phyloP scores from a whole-genome alignment of 2,888 invertebrate species.

The Biston stratarius region DNA sequence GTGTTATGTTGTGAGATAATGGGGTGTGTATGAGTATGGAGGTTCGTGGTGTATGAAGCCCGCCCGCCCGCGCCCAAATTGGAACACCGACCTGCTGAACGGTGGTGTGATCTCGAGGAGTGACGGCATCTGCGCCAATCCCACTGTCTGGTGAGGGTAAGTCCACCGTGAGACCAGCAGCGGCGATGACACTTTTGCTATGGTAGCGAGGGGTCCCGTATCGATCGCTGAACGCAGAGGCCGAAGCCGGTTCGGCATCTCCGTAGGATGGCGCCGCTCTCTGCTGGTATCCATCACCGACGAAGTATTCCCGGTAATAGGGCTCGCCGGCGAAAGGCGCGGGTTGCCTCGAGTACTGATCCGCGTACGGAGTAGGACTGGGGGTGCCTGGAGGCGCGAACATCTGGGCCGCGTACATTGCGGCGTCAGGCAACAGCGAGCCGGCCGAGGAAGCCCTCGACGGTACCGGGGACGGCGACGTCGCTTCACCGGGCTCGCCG shows the following conservation, averaged over 20 bases:
- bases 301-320: slow-evolving; percentile 94
- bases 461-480: slow-evolving; percentile 87
- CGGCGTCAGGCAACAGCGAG: slow-evolving; percentile 87
- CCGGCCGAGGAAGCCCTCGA: slow-evolving; percentile 86
- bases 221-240: slow-evolving; percentile 89
- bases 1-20: slow-evolving; percentile 43
- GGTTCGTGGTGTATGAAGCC: slow-evolving; percentile 59
- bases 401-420: slow-evolving; percentile 90
- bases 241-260: slow-evolving; percentile 86
- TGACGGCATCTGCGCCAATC: slow-evolving; percentile 97
- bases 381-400: slow-evolving; percentile 90
- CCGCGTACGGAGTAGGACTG: slow-evolving; percentile 88
- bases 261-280: slow-evolving; percentile 86
- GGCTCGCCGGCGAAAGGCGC: slow-evolving; percentile 90
- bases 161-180: slow-evolving; percentile 95
- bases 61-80: slow-evolving; percentile 79
- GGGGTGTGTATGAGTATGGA: slow-evolving; percentile 50
- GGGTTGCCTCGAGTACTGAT: slow-evolving; percentile 81
- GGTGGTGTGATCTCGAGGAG: slow-evolving; percentile 95
- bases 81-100: slow-evolving; percentile 93
- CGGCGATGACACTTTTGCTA: slow-evolving; percentile 90
- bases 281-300: slow-evolving; percentile 88
- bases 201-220: slow-evolving; percentile 91
- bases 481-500: slow-evolving; percentile 87
- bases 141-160: slow-evolving; percentile 98